Conservation (phyloP, 2,113 vertebrate species). For the Ursus arctos region DNA sequence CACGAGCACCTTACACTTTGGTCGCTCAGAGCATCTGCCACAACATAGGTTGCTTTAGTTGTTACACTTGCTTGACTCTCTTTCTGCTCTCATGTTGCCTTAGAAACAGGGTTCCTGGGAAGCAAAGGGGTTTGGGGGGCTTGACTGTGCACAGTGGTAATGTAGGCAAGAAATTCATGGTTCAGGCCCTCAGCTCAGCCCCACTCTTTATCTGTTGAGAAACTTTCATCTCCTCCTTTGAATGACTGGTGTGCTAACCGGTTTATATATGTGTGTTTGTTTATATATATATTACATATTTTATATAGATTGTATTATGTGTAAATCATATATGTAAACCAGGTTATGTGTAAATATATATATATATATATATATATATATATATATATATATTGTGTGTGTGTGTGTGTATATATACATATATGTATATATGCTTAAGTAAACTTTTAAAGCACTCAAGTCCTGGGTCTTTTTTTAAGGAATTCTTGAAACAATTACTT, state of each 20-base stretch:
- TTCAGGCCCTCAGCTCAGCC: neutral
- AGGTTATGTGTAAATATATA: neutral
- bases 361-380: neutral
- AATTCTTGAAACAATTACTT: neutral
- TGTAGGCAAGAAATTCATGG: fast-evolving
- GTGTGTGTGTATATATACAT: neutral
- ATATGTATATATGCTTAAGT: neutral
- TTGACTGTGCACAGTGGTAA: neutral
- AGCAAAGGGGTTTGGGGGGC: neutral
- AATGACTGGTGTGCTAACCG: neutral
- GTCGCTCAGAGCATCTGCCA: neutral
- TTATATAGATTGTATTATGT: neutral
- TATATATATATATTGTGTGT: no score
- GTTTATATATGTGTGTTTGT: neutral
- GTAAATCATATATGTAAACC: neutral
- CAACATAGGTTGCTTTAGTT: fast-evolving
- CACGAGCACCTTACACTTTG: neutral
- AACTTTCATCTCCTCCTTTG: neutral
- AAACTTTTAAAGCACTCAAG: neutral
- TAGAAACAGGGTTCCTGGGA: neutral
- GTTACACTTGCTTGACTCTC: neutral
- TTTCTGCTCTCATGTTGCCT: neutral
- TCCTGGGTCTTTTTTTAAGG: neutral
- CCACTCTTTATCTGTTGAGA: neutral
- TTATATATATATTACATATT: neutral